Percentiles rank a stretch among this genome's conserved stretches.
These are phyloP conservation scores for Sturmia bella DNA, from an alignment of 2,888 invertebrate species.

Conservation along the genomic window DNA sequence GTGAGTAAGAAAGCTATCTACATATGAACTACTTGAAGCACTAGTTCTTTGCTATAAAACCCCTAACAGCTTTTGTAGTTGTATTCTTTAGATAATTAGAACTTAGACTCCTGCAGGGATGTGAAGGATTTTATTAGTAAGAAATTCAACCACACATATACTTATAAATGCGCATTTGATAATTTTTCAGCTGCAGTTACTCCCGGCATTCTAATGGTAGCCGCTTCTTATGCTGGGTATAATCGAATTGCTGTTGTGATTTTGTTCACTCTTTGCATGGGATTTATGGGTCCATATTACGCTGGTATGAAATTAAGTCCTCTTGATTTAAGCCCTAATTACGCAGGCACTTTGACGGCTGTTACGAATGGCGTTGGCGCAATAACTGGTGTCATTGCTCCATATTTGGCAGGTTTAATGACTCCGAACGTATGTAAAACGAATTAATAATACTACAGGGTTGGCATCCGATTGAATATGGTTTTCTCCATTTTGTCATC, in stretches of 20 bases:
- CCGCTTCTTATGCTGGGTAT: conserved; percentile 88
- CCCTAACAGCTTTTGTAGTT: no score
- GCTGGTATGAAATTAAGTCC: conserved; percentile 88
- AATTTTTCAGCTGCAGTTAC: conserved; percentile 84
- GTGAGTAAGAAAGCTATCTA: no score
- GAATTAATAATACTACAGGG: no score
- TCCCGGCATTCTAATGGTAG: conserved; percentile 86
- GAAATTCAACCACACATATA: no score
- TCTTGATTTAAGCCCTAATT: conserved; percentile 86
- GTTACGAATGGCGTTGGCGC: conserved; percentile 88
- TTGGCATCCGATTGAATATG: no score
- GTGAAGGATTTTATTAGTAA: no score
- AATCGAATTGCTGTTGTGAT: conserved; percentile 85
- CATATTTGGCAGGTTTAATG: conserved; percentile 86
- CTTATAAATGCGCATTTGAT: no score
- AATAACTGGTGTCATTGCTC: conserved; percentile 87
- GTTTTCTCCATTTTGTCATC: no score
- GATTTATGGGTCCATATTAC: conserved; percentile 87
- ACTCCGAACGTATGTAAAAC: conserved; percentile 85
- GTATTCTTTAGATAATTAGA: no score
- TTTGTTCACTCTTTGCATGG: conserved; percentile 87
- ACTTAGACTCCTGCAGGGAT: no score
- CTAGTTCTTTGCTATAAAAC: no score
- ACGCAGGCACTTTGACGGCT: conserved; percentile 86
- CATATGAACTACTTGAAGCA: no score